Percentiles rank a stretch among this genome's conserved stretches.
phyloP scores from a whole-genome alignment of 2,113 vertebrate genomes.

The Ursus arctos region DNA sequence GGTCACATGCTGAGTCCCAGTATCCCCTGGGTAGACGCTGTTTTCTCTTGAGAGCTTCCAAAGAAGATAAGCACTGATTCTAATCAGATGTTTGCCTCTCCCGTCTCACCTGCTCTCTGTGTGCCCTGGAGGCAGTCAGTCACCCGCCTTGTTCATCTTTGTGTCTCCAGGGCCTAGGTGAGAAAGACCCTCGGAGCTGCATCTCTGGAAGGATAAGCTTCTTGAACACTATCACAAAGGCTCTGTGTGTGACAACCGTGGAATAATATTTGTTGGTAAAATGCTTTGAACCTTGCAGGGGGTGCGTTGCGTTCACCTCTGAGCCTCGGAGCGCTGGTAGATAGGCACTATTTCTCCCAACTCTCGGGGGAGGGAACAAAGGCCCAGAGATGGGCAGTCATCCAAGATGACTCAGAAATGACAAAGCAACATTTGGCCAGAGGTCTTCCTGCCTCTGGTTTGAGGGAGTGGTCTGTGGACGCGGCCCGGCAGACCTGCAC shows the following conservation, averaged over 20 bases:
- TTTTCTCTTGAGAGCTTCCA: not conserved
- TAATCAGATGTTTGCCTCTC: not conserved
- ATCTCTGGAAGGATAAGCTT: not conserved
- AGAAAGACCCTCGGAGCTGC: not conserved
- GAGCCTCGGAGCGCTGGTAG: not conserved
- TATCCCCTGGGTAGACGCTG: not conserved
- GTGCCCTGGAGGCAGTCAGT: not conserved
- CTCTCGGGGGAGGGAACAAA: not conserved
- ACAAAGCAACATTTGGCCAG: not conserved
- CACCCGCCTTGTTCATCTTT: not conserved
- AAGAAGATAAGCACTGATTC: not conserved
- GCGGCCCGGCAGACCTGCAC: fast-evolving
- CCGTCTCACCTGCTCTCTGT: not conserved
- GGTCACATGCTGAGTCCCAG: not conserved
- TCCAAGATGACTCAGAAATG: not conserved
- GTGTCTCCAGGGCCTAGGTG: not conserved
- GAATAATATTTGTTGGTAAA: not conserved
- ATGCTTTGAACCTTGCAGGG: not conserved
- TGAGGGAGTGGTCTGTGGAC: not conserved
- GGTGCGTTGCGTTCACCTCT: not conserved
- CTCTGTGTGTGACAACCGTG: not conserved
- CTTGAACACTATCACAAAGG: not conserved
- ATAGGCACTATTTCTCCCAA: not conserved
- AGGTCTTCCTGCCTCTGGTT: not conserved
- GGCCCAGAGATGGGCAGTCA: not conserved